Evolutionary conservation across 2,797 vertebrate genomes (phyloP).

Genomic region (Botia kubotai): DNA sequence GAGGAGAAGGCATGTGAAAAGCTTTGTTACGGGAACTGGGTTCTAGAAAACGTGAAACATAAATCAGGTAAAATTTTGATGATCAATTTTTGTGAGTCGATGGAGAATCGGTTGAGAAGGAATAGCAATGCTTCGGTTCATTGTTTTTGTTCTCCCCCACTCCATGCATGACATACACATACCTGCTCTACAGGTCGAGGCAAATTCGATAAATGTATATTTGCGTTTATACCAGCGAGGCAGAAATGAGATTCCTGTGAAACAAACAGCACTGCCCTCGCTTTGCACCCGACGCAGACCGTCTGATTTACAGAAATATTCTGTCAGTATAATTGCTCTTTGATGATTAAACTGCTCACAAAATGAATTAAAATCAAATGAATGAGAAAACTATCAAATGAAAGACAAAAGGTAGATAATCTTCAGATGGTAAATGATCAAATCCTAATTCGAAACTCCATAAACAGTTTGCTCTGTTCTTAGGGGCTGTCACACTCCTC

Average conservation of each 20-base stretch:
- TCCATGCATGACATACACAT: no score
- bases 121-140: no score
- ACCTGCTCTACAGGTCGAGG: neutral
- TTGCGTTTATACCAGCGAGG: conserved; percentile 2
- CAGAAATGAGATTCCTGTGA: conserved; percentile 18
- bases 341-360: conserved; percentile 31
- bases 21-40: neutral
- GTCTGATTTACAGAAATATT: conserved; percentile 19
- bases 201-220: conserved; percentile 30
- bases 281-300: conserved; percentile 16
- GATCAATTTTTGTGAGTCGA: neutral
- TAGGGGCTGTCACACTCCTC: no score
- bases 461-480: no score
- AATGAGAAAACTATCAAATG: no score
- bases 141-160: no score
- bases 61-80: neutral
- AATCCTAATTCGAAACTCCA: no score
- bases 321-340: conserved; percentile 6
- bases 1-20: neutral
- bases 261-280: neutral
- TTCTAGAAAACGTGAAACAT: neutral
- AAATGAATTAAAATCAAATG: neutral
- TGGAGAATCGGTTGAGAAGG: neutral
- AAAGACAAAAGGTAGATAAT: no score
- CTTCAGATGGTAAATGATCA: no score